Evolutionary conservation across 2,797 vertebrate genomes (phyloP), one percentile per base, ranked within the genome.

Genomic region (Lophius americanus): DNA sequence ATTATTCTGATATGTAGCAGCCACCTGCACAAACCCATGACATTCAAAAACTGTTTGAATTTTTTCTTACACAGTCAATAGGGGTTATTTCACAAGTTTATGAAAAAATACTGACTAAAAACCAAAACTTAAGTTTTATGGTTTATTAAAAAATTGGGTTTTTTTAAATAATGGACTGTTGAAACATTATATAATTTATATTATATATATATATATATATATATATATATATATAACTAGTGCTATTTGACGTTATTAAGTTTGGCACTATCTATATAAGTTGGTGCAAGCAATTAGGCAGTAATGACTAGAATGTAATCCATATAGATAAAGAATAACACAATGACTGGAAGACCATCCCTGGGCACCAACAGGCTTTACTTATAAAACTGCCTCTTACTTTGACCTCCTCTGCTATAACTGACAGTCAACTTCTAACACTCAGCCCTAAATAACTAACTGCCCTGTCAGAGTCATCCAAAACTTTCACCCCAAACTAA

Each of bases 351-450:
- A 86, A 62, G 60, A 71, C 76, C 51, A 55, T 72, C 75, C 46
- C 63, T 74, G 77, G 53, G 83, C 83, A 73, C 78, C 83, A 82
- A 79, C 84, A 85, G 75, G 73, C 81, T 84, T 66, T 60, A 64
- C 12, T 0, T 60, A 58, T 68, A 68, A 48, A 64, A 42, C 73
- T 23, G 51, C 50, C 61, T 79, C 54, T 0, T 60, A 63, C 66
- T 49, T 44, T 11, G 35, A 60, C 55, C 64, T 69, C 51, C 49
- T 51, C 38, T 12, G 53, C 64, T 67, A 32, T 5, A 12, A 69
- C 74, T 79, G 85, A 82, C 87, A 73, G 85, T 60, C 86, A 89
- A 90, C 82, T 89, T 90, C 81, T 56, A 86, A 60, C 76, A 79
- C 70, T 70, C 73, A 61, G 68, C 68, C 51, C 72, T 64, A 64